A percentile compares a stretch with the other conserved stretches of the same genome.
phyloP scores from a whole-genome alignment of 2,888 invertebrate genomes.

The Corythucha ciliata region DNA sequence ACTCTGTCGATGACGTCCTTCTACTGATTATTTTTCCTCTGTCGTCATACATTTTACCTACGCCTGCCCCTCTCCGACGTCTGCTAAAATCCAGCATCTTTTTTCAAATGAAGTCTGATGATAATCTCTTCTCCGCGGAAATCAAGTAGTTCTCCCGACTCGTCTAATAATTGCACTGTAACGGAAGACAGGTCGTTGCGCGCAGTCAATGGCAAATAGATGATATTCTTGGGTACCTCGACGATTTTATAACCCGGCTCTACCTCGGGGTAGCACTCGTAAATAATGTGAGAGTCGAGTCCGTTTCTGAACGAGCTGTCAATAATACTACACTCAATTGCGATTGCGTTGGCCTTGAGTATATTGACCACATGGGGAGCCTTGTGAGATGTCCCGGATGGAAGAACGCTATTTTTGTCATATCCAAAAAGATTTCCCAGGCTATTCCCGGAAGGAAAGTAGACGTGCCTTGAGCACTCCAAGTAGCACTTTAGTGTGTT shows the following conservation, averaged over 20 bases:
- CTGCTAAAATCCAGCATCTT: too few relatives aligned
- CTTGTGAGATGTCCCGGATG: not conserved
- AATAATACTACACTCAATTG: not conserved
- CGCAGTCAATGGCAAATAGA: conserved; percentile 15
- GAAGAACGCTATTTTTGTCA: conserved; percentile 2
- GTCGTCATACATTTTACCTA: too few relatives aligned
- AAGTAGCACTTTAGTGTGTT: conserved; percentile 37
- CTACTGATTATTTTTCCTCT: too few relatives aligned
- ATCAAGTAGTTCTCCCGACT: conserved; percentile 10
- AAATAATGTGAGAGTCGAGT: conserved; percentile 7
- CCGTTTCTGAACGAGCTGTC: conserved; percentile 17
- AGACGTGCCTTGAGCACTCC: too few relatives aligned
- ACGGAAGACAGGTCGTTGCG: too few relatives aligned
- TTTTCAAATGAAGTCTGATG: conserved; percentile 16
- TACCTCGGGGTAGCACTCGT: conserved; percentile 20
- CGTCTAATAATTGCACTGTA: conserved; percentile 12
- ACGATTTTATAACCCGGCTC: conserved; percentile 16
- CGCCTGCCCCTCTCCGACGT: too few relatives aligned
- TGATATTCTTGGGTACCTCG: conserved; percentile 14
- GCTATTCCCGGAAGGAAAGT: too few relatives aligned
- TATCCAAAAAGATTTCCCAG: conserved; percentile 36
- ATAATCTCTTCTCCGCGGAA: conserved; percentile 21
- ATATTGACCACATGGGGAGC: conserved; percentile 22
- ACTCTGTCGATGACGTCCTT: too few relatives aligned
- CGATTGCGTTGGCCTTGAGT: conserved; percentile 37